Evolutionary conservation across 1,140 invertebrate genomes (phyloP).

Genomic region (Hetaerina americana): DNA sequence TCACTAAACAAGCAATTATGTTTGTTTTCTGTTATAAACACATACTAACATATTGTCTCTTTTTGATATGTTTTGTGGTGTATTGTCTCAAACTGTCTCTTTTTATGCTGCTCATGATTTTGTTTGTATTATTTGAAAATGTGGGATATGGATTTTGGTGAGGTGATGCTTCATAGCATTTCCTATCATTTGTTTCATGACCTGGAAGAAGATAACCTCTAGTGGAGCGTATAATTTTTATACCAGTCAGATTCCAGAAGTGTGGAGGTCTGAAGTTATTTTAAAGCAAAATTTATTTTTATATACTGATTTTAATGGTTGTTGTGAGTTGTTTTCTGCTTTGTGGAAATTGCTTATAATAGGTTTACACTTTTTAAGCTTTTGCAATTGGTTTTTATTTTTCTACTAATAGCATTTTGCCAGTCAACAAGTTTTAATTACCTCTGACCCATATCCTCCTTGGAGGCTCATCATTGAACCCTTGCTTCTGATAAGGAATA

Average conservation of each 20-base stretch:
- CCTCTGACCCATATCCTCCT: not conserved
- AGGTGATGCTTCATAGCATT: not conserved
- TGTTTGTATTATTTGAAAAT: not conserved
- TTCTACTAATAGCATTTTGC: not conserved
- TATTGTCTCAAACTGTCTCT: not conserved
- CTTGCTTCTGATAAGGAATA: no score
- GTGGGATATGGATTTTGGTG: not conserved
- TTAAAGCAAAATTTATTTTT: not conserved
- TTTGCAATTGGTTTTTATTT: not conserved
- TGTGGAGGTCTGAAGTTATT: not conserved
- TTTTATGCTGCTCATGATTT: conserved; percentile 2
- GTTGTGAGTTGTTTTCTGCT: not conserved
- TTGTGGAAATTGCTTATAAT: not conserved
- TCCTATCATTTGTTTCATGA: not conserved
- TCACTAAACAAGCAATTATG: not conserved
- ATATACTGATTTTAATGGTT: not conserved
- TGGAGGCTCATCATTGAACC: conserved; percentile 4
- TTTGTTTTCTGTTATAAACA: not conserved
- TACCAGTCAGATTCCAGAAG: not conserved
- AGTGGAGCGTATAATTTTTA: not conserved
- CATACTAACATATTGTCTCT: not conserved
- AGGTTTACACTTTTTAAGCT: not conserved
- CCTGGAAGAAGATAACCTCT: not conserved
- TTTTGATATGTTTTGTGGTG: not conserved
- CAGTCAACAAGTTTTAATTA: not conserved